phyloP scores from a whole-genome alignment of 2,797 vertebrate species.

The Trachurus trachurus region DNA sequence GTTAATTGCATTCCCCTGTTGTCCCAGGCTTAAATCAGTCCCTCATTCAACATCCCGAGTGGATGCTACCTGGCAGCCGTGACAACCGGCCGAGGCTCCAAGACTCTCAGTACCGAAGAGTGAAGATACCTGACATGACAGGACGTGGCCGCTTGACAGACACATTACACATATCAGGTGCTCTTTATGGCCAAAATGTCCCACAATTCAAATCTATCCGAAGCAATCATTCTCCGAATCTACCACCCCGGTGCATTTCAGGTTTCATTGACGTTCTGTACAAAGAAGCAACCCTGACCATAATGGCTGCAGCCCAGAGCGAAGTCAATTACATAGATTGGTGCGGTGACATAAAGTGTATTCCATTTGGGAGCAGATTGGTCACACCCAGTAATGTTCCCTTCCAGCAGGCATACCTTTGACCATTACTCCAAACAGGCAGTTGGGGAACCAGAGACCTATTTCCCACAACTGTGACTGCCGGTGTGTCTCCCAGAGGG shows the following conservation, averaged over 20 bases:
- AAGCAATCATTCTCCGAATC: constrained; percentile 71
- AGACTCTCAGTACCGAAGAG: neutral
- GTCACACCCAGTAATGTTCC: constrained; percentile 82
- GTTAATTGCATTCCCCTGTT: constrained; percentile 70
- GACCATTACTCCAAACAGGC: constrained; percentile 81
- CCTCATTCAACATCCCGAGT: constrained; percentile 1
- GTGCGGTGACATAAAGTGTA: constrained; percentile 81
- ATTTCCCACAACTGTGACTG: constrained; percentile 72
- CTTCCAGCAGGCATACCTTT: constrained; percentile 72
- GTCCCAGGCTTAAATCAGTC: constrained; percentile 36
- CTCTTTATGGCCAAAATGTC: constrained; percentile 53
- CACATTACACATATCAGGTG: constrained; percentile 42
- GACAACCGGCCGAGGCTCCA: constrained; percentile 14
- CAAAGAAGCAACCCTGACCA: constrained; percentile 56
- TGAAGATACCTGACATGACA: constrained; percentile 28
- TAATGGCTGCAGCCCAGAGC: constrained; percentile 71
- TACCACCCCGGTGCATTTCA: constrained; percentile 51
- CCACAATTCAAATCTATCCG: constrained; percentile 62
- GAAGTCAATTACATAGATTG: constrained; percentile 81
- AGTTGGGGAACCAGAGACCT: constrained; percentile 72
- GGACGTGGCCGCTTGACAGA: constrained; percentile 8
- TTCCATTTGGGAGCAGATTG: constrained; percentile 83
- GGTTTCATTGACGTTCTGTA: constrained; percentile 61
- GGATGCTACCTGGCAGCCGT: constrained; percentile 31
- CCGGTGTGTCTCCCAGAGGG: constrained; percentile 64